Conservation (phyloP, 2,797 vertebrate species). For the Periophthalmus magnuspinnatus region DNA sequence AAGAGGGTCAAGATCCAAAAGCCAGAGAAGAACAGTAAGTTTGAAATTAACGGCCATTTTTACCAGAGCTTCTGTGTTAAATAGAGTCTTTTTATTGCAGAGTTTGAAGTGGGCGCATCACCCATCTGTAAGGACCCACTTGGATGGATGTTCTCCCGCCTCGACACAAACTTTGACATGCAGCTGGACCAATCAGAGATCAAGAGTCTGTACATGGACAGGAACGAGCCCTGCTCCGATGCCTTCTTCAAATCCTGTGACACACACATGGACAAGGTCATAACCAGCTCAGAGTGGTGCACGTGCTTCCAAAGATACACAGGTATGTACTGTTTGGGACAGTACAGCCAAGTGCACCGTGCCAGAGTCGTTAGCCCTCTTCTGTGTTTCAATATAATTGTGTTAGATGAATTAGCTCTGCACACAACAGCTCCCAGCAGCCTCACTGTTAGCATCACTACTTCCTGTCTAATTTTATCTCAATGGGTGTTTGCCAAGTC, state of each 20-base stretch:
- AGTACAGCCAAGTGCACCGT: not conserved
- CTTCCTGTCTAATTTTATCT: no score
- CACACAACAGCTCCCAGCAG: no score
- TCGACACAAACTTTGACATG: constrained; percentile 93
- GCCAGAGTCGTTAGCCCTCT: no score
- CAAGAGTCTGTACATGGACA: constrained; percentile 89
- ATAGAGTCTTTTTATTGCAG: constrained; percentile 53
- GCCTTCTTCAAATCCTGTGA: constrained; percentile 93
- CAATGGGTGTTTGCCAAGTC: no score
- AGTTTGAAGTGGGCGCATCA: constrained; percentile 86
- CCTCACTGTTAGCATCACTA: no score
- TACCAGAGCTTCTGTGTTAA: not conserved
- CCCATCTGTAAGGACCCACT: constrained; percentile 93
- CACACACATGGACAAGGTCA: constrained; percentile 83
- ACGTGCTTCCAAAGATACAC: constrained; percentile 95
- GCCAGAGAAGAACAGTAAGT: constrained; percentile 89
- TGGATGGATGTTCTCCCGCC: constrained; percentile 96
- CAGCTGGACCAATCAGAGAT: constrained; percentile 93
- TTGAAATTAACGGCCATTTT: not conserved
- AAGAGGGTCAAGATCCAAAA: constrained; percentile 86
- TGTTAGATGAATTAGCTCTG: no score
- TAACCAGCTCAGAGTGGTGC: constrained; percentile 97
- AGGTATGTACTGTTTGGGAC: constrained; percentile 66
- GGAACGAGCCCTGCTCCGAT: constrained; percentile 88
- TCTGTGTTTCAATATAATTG: no score